phyloP scores from a whole-genome alignment of 2,888 invertebrate genomes.

The Athripsodes cinereus region DNA sequence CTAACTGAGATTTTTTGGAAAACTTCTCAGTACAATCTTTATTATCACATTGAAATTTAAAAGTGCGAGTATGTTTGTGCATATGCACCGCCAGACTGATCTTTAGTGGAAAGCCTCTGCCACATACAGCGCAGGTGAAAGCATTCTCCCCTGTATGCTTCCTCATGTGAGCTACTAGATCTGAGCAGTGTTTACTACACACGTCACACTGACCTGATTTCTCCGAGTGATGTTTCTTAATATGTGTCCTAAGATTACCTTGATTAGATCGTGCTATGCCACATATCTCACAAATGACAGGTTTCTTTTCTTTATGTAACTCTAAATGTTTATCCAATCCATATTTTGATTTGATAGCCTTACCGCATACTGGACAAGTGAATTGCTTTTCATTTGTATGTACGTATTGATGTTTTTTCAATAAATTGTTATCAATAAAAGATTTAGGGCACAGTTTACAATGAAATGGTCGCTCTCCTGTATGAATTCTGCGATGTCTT shows the following conservation, averaged over 20 bases:
- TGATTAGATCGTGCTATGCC: constrained; percentile 48
- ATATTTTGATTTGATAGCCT: constrained; percentile 46
- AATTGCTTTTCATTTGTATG: constrained; percentile 50
- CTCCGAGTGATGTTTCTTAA: constrained; percentile 20
- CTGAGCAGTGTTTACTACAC: constrained; percentile 50
- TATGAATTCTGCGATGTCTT: constrained; percentile 37
- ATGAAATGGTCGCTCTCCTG: constrained; percentile 40
- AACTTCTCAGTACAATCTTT: constrained; percentile 13
- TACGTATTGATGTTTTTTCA: constrained; percentile 39
- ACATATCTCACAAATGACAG: constrained; percentile 42
- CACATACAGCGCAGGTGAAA: constrained; percentile 33
- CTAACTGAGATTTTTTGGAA: constrained; percentile 11
- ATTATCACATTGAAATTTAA: constrained; percentile 11
- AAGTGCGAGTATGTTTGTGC: constrained; percentile 14
- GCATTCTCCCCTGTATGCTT: constrained; percentile 53
- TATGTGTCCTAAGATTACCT: constrained; percentile 22
- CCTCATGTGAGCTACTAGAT: constrained; percentile 51
- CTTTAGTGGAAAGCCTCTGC: constrained; percentile 9
- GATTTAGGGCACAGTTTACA: constrained; percentile 35
- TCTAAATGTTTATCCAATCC: constrained; percentile 47
- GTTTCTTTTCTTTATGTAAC: constrained; percentile 41
- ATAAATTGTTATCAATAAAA: constrained; percentile 30
- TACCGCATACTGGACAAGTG: constrained; percentile 49
- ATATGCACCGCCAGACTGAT: constrained; percentile 16
- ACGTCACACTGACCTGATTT: constrained; percentile 37